phyloP scores from a whole-genome alignment of 2,888 invertebrate genomes.

The Archips crataeganus region DNA sequence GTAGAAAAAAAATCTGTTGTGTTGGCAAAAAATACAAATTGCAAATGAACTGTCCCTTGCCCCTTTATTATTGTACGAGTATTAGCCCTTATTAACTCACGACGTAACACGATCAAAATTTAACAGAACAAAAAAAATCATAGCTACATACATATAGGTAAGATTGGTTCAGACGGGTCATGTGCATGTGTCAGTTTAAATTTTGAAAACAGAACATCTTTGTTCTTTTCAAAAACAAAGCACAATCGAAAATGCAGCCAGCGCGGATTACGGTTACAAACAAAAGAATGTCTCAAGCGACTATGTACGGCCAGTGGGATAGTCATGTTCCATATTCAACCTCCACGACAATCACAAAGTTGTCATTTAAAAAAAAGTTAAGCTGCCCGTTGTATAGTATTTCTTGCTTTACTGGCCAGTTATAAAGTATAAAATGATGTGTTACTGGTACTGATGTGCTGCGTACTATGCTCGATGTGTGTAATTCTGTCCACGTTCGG shows the following conservation, averaged over 20 bases:
- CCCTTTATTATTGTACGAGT: neutral
- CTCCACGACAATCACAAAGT: neutral
- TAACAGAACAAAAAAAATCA: neutral
- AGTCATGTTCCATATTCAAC: slow-evolving; percentile 5
- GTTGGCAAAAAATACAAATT: neutral
- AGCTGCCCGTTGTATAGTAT: neutral
- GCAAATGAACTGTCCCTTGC: neutral
- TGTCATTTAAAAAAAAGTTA: neutral
- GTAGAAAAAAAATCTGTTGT: no score
- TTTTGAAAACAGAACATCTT: slow-evolving; percentile 12
- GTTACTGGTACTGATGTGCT: neutral
- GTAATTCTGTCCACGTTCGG: slow-evolving; percentile 67
- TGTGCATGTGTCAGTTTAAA: neutral
- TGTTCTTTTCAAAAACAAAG: slow-evolving; percentile 19
- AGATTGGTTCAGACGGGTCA: neutral
- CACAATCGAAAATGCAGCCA: slow-evolving; percentile 19
- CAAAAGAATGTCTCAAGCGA: slow-evolving; percentile 21
- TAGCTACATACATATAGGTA: neutral
- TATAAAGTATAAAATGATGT: neutral
- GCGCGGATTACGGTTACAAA: slow-evolving; percentile 21
- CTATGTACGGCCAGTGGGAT: neutral
- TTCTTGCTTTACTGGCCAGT: neutral
- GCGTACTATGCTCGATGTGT: slow-evolving; percentile 40
- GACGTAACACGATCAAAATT: neutral
- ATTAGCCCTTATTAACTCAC: neutral